These are phyloP conservation scores for Propithecus deckenii DNA, from an alignment of 2,797 vertebrate genomes.

Conservation along the genomic window DNA sequence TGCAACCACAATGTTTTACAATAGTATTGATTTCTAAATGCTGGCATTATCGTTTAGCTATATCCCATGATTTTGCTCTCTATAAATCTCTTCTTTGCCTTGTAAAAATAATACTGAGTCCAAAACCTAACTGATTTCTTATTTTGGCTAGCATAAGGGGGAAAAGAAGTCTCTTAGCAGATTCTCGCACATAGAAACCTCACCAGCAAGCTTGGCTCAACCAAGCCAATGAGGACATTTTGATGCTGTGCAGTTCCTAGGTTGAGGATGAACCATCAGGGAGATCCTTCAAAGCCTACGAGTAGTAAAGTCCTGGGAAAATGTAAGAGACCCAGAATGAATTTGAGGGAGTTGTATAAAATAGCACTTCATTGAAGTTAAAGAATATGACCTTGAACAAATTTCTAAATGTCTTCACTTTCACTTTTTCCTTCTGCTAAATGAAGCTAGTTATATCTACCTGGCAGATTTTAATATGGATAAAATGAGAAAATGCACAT, in stretches of 20 bases:
- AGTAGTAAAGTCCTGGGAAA: not conserved
- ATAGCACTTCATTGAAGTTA: not conserved
- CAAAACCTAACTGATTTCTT: not conserved
- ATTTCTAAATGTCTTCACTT: not conserved
- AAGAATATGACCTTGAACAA: not conserved
- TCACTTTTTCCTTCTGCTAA: not conserved
- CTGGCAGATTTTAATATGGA: not conserved
- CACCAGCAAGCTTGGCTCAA: not conserved
- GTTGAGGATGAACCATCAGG: not conserved
- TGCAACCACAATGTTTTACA: not conserved
- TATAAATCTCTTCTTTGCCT: not conserved
- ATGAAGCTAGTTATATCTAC: not conserved
- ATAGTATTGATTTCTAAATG: not conserved
- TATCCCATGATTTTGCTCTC: not conserved
- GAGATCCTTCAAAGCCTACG: not conserved
- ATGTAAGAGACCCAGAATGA: not conserved
- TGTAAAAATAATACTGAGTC: not conserved
- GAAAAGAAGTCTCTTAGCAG: not conserved
- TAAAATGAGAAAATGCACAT: not conserved
- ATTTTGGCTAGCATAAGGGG: not conserved
- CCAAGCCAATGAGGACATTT: not conserved
- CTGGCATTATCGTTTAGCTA: not conserved
- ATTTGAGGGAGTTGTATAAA: not conserved
- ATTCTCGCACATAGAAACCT: not conserved
- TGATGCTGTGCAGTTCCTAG: not conserved